phyloP scores from a whole-genome alignment of 1,140 invertebrate genomes.

The Apis cerana region DNA sequence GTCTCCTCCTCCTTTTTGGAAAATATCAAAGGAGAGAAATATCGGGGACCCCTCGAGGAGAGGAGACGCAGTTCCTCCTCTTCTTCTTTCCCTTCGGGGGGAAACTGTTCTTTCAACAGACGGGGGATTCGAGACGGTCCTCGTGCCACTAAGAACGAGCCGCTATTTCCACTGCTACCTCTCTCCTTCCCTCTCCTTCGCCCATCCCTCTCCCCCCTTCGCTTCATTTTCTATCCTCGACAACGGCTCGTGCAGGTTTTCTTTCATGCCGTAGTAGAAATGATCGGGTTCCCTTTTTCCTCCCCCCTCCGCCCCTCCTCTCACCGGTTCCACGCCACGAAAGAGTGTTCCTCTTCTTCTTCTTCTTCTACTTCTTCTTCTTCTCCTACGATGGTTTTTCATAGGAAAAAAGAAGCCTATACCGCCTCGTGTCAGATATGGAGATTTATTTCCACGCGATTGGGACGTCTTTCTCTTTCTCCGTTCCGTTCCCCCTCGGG shows the following conservation, averaged over 20 bases:
- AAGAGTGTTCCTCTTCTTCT: slow-evolving; percentile 11
- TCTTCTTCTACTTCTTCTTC: not conserved
- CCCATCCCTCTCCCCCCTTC: slow-evolving; percentile 26
- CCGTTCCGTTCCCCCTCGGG: not conserved
- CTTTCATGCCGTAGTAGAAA: slow-evolving; percentile 61
- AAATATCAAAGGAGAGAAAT: slow-evolving; percentile 8
- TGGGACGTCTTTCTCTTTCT: slow-evolving; percentile 19
- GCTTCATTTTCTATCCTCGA: slow-evolving; percentile 51
- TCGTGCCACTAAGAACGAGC: slow-evolving; percentile 55
- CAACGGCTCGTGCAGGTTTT: slow-evolving; percentile 46
- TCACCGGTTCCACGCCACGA: no score
- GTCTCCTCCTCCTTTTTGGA: slow-evolving; percentile 4
- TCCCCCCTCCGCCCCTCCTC: slow-evolving; percentile 22
- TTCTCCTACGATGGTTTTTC: slow-evolving; percentile 54
- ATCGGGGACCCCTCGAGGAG: not conserved
- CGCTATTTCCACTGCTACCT: slow-evolving; percentile 47
- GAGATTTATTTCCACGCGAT: slow-evolving; percentile 70
- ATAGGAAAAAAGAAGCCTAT: slow-evolving; percentile 59
- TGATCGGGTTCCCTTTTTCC: slow-evolving; percentile 63
- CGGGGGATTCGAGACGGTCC: slow-evolving; percentile 68
- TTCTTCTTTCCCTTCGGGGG: slow-evolving; percentile 29
- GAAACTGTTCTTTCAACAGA: slow-evolving; percentile 51
- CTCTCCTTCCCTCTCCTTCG: not conserved
- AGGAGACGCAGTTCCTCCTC: not conserved
- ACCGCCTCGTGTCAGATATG: slow-evolving; percentile 66